phyloP scores from a whole-genome alignment of 2,888 invertebrate genomes.

The Cinara cedri region DNA sequence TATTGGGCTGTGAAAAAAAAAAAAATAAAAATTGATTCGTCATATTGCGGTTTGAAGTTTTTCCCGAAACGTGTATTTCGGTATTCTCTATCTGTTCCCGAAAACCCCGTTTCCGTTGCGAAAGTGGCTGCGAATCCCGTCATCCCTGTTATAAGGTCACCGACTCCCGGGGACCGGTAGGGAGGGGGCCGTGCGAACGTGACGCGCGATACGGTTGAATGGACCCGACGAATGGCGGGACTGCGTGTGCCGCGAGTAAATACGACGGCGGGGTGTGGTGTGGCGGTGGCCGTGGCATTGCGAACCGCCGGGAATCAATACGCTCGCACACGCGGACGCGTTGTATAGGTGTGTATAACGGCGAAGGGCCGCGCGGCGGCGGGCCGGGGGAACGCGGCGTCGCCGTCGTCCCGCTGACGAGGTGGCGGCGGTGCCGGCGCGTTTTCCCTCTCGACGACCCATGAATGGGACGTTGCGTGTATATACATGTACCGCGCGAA shows the following conservation, averaged over 20 bases:
- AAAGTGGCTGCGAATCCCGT: too few relatives aligned
- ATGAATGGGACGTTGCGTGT: conserved; percentile 5
- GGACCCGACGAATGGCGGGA: conserved; percentile 3
- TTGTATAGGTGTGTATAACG: too few relatives aligned
- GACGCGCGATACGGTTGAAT: conserved; percentile 28
- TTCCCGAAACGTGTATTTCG: too few relatives aligned
- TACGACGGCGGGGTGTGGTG: conserved; percentile 39
- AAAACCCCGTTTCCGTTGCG: too few relatives aligned
- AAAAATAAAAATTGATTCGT: too few relatives aligned
- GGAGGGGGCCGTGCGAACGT: background rate
- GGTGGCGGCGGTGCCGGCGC: background rate
- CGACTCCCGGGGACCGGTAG: too few relatives aligned
- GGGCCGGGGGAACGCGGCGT: background rate
- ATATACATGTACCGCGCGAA: too few relatives aligned
- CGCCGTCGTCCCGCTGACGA: background rate
- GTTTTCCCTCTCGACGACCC: background rate
- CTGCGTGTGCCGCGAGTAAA: background rate
- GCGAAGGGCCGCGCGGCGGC: too few relatives aligned
- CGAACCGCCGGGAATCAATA: conserved; percentile 39
- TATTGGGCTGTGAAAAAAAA: too few relatives aligned
- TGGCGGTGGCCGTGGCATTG: conserved; percentile 49
- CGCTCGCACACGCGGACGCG: background rate
- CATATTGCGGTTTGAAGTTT: too few relatives aligned
- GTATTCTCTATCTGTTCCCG: too few relatives aligned
- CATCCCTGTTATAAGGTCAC: too few relatives aligned